Percentiles rank a stretch among this genome's conserved stretches.
Conservation (phyloP, 1,140 invertebrate species). For the Geopemphigus sp. region DNA sequence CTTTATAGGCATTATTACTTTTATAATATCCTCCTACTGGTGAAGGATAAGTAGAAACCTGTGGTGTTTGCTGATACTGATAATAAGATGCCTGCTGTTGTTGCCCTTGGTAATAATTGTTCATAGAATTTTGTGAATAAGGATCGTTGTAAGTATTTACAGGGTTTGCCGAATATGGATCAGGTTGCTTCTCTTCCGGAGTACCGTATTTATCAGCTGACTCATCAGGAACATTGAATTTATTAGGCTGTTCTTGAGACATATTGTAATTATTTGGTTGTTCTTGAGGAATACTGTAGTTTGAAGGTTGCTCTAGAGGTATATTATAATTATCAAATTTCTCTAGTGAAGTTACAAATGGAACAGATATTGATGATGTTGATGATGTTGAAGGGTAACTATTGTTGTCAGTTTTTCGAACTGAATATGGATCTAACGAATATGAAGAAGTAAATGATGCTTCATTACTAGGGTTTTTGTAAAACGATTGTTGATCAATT, state of each 20-base stretch:
- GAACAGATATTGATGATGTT: neutral
- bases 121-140: conserved; percentile 20
- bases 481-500: neutral
- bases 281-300: neutral
- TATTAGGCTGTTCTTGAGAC: neutral
- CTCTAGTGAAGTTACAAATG: neutral
- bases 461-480: conserved; percentile 13
- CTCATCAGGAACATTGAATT: neutral
- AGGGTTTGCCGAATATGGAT: conserved; percentile 36
- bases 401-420: neutral
- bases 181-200: neutral
- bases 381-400: neutral
- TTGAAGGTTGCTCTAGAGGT: neutral
- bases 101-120: conserved; percentile 15
- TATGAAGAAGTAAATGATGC: neutral
- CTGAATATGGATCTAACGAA: conserved; percentile 32
- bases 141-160: conserved; percentile 26
- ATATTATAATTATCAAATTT: conserved; percentile 3
- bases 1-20: conserved; percentile 12
- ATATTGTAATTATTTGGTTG: neutral
- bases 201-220: neutral
- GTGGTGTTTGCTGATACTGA: conserved; percentile 27
- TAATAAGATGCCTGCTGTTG: conserved; percentile 26
- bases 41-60: neutral
- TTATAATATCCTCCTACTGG: conserved; percentile 23